phyloP scores from a whole-genome alignment of 2,113 vertebrate genomes.

The Propithecus coquereli region DNA sequence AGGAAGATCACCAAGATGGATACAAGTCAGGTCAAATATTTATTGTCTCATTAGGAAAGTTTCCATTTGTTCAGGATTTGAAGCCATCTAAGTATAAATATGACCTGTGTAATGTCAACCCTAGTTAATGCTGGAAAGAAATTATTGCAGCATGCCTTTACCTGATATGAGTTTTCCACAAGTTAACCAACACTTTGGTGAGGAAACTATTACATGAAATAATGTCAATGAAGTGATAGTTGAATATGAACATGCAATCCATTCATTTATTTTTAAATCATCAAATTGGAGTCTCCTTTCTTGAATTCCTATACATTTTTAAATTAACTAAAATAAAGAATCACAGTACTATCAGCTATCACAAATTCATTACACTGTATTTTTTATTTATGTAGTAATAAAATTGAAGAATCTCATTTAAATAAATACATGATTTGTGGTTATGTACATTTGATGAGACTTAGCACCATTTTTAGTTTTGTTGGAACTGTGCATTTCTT shows the following conservation, averaged over 20 bases:
- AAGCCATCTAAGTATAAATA: conserved; percentile 40
- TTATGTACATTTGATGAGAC: not conserved
- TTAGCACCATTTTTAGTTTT: conserved; percentile 14
- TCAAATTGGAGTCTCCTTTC: not conserved
- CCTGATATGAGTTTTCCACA: conserved; percentile 54
- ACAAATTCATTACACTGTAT: not conserved
- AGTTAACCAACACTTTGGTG: not conserved
- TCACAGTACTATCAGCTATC: not conserved
- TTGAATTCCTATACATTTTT: conserved; percentile 25
- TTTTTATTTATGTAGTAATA: not conserved
- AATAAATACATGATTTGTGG: not conserved
- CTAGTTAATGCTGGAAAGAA: conserved; percentile 11
- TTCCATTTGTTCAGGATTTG: conserved; percentile 58
- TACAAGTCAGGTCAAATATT: conserved; percentile 45
- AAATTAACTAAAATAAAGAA: not conserved
- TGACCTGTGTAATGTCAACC: conserved; percentile 15
- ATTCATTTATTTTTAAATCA: conserved; percentile 21
- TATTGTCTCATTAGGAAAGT: conserved; percentile 52
- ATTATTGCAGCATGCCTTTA: conserved; percentile 23
- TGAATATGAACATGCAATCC: not conserved
- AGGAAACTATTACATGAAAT: conserved; percentile 12
- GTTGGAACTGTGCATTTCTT: not conserved
- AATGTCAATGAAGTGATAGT: not conserved
- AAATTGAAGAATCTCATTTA: conserved; percentile 22
- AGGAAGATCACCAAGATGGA: conserved; percentile 1